phyloP scores from a whole-genome alignment of 35 echinoderm and acorn worm species.

The Chiridota heheva region DNA sequence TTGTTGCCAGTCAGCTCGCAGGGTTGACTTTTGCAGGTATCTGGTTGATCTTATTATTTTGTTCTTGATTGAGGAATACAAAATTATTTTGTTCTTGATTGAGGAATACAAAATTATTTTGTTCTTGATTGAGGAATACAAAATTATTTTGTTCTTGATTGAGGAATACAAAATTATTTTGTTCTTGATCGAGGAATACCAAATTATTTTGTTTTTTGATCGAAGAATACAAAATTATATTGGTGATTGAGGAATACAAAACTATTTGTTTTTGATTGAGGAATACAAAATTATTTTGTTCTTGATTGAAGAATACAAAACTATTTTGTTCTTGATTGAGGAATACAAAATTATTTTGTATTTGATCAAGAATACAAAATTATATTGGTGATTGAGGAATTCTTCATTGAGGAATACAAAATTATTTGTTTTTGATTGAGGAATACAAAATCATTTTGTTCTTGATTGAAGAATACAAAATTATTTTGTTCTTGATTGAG shows the following conservation, averaged over 20 bases:
- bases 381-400: background rate
- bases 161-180: background rate
- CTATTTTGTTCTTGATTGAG: background rate
- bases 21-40: conserved; percentile 75
- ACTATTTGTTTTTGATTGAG: background rate
- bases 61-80: background rate
- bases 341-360: too few relatives aligned
- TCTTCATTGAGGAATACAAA: background rate
- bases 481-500: too few relatives aligned
- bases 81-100: background rate
- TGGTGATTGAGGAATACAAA: background rate
- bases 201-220: too few relatives aligned
- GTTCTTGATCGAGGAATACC: background rate
- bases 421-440: background rate
- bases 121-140: background rate
- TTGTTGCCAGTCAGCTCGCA: conserved; percentile 82
- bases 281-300: background rate
- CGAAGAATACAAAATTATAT: background rate
- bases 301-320: background rate
- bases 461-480: too few relatives aligned
- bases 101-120: background rate
- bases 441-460: background rate
- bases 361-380: background rate
- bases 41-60: background rate
- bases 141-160: background rate